Evolutionary conservation across 2,113 vertebrate species (phyloP), one percentile per base, ranked within the genome.

Genomic region (Pachyramphus minor): DNA sequence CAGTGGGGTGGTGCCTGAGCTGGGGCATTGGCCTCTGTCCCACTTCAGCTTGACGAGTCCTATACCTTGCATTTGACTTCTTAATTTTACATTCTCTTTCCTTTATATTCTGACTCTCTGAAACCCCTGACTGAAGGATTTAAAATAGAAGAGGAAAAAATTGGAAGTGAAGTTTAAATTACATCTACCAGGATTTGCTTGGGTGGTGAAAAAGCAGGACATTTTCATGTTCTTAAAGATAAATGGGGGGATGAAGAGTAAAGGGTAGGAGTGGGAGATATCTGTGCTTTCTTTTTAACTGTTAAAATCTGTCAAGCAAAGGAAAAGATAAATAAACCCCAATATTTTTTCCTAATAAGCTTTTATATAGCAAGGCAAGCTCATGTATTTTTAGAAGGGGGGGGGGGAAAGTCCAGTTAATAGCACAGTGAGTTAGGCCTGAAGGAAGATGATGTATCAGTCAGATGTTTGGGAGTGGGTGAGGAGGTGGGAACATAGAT

Each of bases 391-490:
- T 14, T 33, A 72, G 39, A 52, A 71, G 44, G n/a, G 20, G 1
- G 1, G 14, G 49, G 14, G 41, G 47, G 41, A 30, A 35, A 11
- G 7, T 76, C 35, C 14, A 13, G 23, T 25, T 33, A 85, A 69
- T 55, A 49, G 73, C 2, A n/a, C 21, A 28, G 28, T 47, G 39
- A 41, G 21, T 58, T 77, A 69, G 45, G 66, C 45, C 31, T 71
- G 50, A 53, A 39, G 50, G 42, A 74, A 41, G 55, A 15, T 66
- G 44, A 41, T 23, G 1, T n/a, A 28, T 33, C 42, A 31, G 30
- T 31, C 0, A 0, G 33, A 9, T 56, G 30, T 78, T 56, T 84
- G 47, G 24, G 21, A 11, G 3, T 41, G 20, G 14, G 3, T 66
- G 41, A 7, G 22, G 30, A 12, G 7, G 2, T 64, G 13, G 24